Evolutionary conservation across 2,113 vertebrate genomes (phyloP).

Genomic region (Erythrolamprus reginae): DNA sequence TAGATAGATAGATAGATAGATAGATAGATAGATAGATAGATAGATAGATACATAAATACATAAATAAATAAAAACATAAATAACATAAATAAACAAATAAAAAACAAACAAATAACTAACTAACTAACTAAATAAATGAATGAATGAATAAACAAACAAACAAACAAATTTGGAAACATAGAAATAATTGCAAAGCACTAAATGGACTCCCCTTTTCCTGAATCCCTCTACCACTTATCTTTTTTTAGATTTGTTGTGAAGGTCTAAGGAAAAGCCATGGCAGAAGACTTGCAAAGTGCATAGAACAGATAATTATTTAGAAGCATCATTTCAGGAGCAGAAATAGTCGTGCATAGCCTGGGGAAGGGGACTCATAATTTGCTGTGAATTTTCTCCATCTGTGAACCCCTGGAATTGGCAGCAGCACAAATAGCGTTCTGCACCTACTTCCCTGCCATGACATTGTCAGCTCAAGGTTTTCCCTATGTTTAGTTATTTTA

Average conservation of each 20-base stretch:
- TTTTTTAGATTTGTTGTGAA: not conserved
- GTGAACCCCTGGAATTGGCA: not conserved
- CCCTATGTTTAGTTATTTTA: not conserved
- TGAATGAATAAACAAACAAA: too few relatives aligned
- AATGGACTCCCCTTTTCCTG: not conserved
- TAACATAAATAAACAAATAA: too few relatives aligned
- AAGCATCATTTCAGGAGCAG: not conserved
- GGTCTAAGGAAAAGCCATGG: not conserved
- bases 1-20: too few relatives aligned
- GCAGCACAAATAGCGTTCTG: not conserved
- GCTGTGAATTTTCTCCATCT: not conserved
- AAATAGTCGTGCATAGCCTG: not conserved
- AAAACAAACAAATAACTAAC: too few relatives aligned
- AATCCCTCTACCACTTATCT: not conserved
- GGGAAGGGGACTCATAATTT: not conserved
- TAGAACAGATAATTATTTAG: not conserved
- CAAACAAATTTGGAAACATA: not conserved
- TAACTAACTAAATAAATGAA: too few relatives aligned
- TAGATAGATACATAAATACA: too few relatives aligned
- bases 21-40: too few relatives aligned
- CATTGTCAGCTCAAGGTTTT: not conserved
- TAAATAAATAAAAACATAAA: too few relatives aligned
- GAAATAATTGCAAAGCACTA: not conserved
- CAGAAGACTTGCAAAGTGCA: not conserved
- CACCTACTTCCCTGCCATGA: not conserved